Evolutionary conservation across 1,140 invertebrate genomes (phyloP).

Genomic region (Drosophila dunni): DNA sequence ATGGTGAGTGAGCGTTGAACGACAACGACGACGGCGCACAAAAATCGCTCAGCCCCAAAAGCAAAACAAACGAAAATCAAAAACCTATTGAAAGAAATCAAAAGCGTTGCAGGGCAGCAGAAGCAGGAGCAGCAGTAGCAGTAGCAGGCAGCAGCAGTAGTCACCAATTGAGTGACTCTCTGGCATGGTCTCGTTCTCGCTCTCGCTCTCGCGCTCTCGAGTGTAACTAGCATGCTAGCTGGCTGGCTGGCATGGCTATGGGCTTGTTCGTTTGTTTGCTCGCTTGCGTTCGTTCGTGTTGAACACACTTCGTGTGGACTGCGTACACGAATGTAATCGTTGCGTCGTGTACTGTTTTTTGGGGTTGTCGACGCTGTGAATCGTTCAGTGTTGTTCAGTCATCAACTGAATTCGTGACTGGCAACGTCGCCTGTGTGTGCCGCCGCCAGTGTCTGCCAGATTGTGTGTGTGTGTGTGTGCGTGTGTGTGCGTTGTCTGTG

Average conservation of each 20-base stretch:
- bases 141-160: neutral
- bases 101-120: conserved; percentile 54
- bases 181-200: conserved; percentile 20
- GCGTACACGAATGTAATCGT: conserved; percentile 21
- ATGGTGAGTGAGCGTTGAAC: conserved; percentile 9
- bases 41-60: conserved; percentile 71
- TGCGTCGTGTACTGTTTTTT: conserved; percentile 32
- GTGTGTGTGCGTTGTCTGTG: conserved; percentile 58
- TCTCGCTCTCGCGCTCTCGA: conserved; percentile 24
- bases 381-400: conserved; percentile 81
- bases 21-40: conserved; percentile 71
- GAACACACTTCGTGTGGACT: neutral
- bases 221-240: conserved; percentile 14
- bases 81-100: conserved; percentile 78
- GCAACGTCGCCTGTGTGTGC: conserved; percentile 77
- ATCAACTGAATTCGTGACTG: conserved; percentile 84
- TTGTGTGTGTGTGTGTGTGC: conserved; percentile 56
- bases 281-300: conserved; percentile 33
- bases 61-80: conserved; percentile 70
- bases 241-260: neutral
- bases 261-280: conserved; percentile 13
- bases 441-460: conserved; percentile 51
- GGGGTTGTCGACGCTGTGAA: conserved; percentile 81
- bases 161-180: conserved; percentile 65
- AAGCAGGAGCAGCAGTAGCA: too few species aligned